Base-by-base conservation (phyloP, 2,797 vertebrate species). In the Sebastes cheni region DNA sequence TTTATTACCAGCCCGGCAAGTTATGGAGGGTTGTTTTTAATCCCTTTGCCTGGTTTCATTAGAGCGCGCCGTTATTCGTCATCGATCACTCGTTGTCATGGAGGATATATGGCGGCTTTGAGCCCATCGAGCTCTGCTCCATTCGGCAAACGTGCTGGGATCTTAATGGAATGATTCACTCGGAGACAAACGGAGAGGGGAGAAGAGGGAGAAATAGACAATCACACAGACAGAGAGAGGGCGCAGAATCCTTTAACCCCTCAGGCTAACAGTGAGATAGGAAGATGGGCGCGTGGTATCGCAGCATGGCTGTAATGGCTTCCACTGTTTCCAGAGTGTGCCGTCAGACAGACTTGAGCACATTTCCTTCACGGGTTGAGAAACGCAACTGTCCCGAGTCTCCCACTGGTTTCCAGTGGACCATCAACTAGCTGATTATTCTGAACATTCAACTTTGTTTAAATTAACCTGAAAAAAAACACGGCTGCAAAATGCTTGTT, bases 21-120 rank as follows among this genome's bases (percentile, higher is more conserved):
- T 89, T 86, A 72, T 65, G 75, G 80, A 81, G 88, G 82, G 59
- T 76, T 16, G 78, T 83, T 88, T 91, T 89, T 89, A 92, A 90
- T 90, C 88, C 89, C 74, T 80, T 75, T 66, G 82, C 80, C 81
- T 75, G 82, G 67, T 91, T 91, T 91, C 87, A 92, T 93, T 90
- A 86, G 82, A 73, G 67, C 64, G 39, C 52, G 59, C 71, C 67
- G 75, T 88, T 79, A 91, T 94, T 91, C 62, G 80, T 88, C 91
- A 91, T 90, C 66, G 81, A 93, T 91, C 91, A 84, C 80, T 85
- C 86, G 85, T 80, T 90, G 92, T 87, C 91, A 91, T 74, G 88
- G 86, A 86, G 87, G 91, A 89, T 87, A 77, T 90, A 91, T 34
- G 78, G 80, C 78, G 67, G 88, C 76, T 77, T 58, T 7, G 11